Evolutionary conservation across 1,140 invertebrate species (phyloP).

Genomic region (Portunus trituberculatus): DNA sequence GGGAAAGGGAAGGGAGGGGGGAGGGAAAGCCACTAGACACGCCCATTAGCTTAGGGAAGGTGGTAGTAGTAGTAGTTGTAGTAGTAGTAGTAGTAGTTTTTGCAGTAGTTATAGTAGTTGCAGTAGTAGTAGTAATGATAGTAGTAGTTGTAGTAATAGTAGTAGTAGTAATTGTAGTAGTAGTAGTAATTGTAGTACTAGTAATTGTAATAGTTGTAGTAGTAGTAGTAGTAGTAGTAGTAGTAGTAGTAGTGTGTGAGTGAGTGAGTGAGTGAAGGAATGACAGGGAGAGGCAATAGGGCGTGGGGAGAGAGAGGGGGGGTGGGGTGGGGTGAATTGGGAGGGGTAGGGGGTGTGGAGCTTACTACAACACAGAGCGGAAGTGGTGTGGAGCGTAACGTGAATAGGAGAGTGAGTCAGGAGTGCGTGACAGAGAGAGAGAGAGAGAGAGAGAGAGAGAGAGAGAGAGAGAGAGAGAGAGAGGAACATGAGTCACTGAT

Average conservation of each 20-base stretch:
- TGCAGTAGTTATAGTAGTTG: no score
- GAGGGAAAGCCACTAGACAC: neutral
- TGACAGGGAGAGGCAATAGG: no score
- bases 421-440: no score
- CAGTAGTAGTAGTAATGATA: neutral
- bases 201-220: neutral
- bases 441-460: neutral
- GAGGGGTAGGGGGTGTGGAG: no score
- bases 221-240: conserved; percentile 18
- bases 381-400: no score
- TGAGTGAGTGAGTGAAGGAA: no score
- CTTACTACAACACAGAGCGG: no score
- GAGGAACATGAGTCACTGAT: no score
- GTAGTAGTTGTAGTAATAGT: neutral
- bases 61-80: neutral
- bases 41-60: neutral
- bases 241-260: no score
- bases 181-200: neutral
- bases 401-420: no score
- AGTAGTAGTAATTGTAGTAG: neutral
- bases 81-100: conserved; percentile 9
- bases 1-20: neutral
- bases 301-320: no score
- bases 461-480: neutral
- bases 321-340: no score